phyloP scores from a whole-genome alignment of 2,113 vertebrate species.

The Callithrix jacchus region DNA sequence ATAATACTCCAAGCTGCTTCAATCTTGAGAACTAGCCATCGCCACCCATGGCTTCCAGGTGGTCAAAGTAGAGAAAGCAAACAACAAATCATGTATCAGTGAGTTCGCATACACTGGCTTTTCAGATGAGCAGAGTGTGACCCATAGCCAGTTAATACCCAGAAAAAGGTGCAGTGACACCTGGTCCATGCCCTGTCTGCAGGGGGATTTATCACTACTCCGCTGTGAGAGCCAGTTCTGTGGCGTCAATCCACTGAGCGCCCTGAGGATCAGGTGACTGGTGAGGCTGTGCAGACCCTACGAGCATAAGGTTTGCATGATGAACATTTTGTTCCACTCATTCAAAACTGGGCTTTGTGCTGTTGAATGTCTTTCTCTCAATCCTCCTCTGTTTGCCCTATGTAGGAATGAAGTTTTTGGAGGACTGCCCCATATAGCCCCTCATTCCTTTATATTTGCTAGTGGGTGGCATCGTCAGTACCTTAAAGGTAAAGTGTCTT shows the following conservation, averaged over 20 bases:
- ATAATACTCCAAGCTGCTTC: too few species aligned
- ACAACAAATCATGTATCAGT: too few species aligned
- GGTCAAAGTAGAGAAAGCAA: too few species aligned
- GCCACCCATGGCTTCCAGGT: too few species aligned
- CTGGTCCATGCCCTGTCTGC: not conserved
- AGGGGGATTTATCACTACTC: not conserved
- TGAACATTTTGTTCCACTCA: not conserved
- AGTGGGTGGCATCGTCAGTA: slow-evolving; percentile 81
- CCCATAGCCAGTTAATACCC: not conserved
- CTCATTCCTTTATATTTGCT: slow-evolving; percentile 85
- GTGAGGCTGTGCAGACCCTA: not conserved
- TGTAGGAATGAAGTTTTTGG: slow-evolving; percentile 84
- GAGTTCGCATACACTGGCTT: not conserved
- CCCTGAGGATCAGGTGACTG: not conserved
- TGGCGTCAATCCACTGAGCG: too few species aligned
- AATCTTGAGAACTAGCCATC: too few species aligned
- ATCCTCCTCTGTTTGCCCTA: not conserved
- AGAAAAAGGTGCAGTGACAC: not conserved
- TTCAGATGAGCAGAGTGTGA: not conserved
- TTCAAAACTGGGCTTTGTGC: not conserved
- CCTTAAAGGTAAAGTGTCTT: slow-evolving; percentile 82
- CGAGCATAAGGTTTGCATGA: not conserved
- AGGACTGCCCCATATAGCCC: slow-evolving; percentile 83
- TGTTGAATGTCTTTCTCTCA: not conserved
- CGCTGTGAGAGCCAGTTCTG: not conserved